Evolutionary conservation across 2,888 invertebrate genomes (phyloP).

Genomic region (Drosophila pullipes): DNA sequence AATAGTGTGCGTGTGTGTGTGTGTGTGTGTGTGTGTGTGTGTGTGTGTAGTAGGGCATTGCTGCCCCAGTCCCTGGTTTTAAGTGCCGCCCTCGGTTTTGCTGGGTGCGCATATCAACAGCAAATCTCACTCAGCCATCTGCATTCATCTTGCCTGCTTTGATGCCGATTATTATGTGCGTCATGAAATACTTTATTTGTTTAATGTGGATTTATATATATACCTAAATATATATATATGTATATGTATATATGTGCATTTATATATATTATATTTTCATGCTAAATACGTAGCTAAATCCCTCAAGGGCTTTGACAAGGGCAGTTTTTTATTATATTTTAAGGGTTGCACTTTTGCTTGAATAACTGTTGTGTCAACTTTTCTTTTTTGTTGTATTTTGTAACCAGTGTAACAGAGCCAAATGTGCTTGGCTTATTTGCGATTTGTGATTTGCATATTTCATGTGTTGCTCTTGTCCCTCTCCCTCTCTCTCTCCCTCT

Average conservation of each 20-base stretch:
- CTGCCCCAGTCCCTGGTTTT: not conserved
- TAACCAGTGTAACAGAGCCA: slow-evolving; percentile 54
- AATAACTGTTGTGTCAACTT: slow-evolving; percentile 34
- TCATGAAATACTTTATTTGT: slow-evolving; percentile 46
- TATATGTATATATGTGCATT: not conserved
- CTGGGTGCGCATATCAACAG: slow-evolving; percentile 19
- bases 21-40: not conserved
- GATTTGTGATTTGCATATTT: slow-evolving; percentile 72
- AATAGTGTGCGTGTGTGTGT: slow-evolving; percentile 7
- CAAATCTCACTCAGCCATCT: slow-evolving; percentile 65
- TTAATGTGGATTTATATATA: slow-evolving; percentile 1
- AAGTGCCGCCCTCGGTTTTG: not conserved
- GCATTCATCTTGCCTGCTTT: slow-evolving; percentile 43
- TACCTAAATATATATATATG: not conserved
- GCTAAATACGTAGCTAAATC: slow-evolving; percentile 30
- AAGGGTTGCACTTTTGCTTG: slow-evolving; percentile 52
- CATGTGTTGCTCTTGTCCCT: slow-evolving; percentile 28
- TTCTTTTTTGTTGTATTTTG: not conserved
- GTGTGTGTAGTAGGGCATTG: not conserved
- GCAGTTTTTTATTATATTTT: slow-evolving; percentile 31
- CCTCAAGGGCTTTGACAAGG: slow-evolving; percentile 26
- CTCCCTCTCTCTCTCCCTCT: not conserved
- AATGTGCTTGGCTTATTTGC: slow-evolving; percentile 69
- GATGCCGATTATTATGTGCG: slow-evolving; percentile 45
- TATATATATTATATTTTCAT: slow-evolving; percentile 46